These are phyloP conservation scores for Agrilus biguttatus DNA, from an alignment of 2,888 invertebrate genomes.

Conservation along the genomic window DNA sequence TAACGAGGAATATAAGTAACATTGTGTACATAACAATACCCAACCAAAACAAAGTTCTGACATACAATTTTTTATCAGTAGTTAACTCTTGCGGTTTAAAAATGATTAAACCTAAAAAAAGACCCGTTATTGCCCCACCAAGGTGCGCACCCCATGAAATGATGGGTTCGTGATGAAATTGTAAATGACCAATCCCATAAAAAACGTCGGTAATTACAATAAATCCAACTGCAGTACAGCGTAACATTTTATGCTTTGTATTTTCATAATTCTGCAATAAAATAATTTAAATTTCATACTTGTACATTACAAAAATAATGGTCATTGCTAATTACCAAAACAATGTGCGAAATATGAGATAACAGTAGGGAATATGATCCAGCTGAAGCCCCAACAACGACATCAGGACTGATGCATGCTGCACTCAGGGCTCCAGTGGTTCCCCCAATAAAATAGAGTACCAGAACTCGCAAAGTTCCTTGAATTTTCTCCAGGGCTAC, in stretches of 20 bases:
- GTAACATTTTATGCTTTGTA: slow-evolving; percentile 34
- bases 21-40: slow-evolving; percentile 13
- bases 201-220: slow-evolving; percentile 51
- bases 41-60: slow-evolving; percentile 13
- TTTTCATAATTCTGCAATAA: slow-evolving; percentile 31
- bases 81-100: slow-evolving; percentile 31
- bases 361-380: slow-evolving; percentile 81
- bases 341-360: slow-evolving; percentile 73
- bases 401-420: slow-evolving; percentile 59
- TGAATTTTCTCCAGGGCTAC: slow-evolving; percentile 55
- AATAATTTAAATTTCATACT: slow-evolving; percentile 10
- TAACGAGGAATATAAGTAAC: slow-evolving; percentile 12
- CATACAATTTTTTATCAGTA: slow-evolving; percentile 4
- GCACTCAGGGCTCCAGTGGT: slow-evolving; percentile 62
- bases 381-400: slow-evolving; percentile 78
- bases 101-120: slow-evolving; percentile 45
- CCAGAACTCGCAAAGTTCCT: slow-evolving; percentile 52
- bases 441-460: slow-evolving; percentile 63
- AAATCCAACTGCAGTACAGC: slow-evolving; percentile 44
- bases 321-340: slow-evolving; percentile 39
- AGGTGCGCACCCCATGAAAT: slow-evolving; percentile 61
- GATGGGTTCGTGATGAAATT: slow-evolving; percentile 31
- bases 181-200: slow-evolving; percentile 34
- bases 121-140: slow-evolving; percentile 52
- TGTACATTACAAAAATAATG: not conserved